Evolutionary conservation across 2,888 invertebrate species (phyloP).

Genomic region (Chorisops tibialis): DNA sequence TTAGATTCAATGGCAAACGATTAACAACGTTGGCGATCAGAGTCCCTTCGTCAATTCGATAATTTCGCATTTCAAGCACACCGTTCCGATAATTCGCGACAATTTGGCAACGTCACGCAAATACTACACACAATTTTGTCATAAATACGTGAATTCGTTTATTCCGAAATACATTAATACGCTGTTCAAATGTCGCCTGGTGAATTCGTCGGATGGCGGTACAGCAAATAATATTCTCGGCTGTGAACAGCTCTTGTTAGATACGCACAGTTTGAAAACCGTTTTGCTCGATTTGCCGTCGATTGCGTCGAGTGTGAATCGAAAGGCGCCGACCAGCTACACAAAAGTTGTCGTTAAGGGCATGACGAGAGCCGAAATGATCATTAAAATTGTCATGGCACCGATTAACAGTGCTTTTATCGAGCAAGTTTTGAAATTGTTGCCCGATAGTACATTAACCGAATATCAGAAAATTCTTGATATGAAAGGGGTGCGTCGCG

Average conservation of each 20-base stretch:
- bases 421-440: constrained; percentile 81
- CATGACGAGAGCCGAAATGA: constrained; percentile 98
- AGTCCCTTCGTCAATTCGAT: constrained; percentile 92
- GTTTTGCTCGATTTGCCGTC: constrained; percentile 92
- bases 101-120: constrained; percentile 87
- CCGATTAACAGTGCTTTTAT: constrained; percentile 83
- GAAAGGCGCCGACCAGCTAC: constrained; percentile 86
- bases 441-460: constrained; percentile 82
- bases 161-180: constrained; percentile 92
- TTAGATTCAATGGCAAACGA: constrained; percentile 84
- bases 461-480: constrained; percentile 95
- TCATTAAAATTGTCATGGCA: constrained; percentile 97
- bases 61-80: constrained; percentile 78
- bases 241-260: constrained; percentile 89
- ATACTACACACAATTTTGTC: constrained; percentile 97
- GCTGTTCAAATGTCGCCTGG: constrained; percentile 77
- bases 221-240: constrained; percentile 63
- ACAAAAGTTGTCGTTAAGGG: constrained; percentile 71
- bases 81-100: constrained; percentile 85
- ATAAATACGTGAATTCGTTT: constrained; percentile 92
- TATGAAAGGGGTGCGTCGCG: constrained; percentile 78
- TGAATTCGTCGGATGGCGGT: constrained; percentile 25
- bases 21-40: constrained; percentile 95
- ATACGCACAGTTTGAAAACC: constrained; percentile 92
- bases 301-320: constrained; percentile 80